Percentiles rank a stretch among this genome's conserved stretches.
Evolutionary conservation across 2,113 vertebrate species (phyloP).

Genomic region (Potamarius usumacintae): DNA sequence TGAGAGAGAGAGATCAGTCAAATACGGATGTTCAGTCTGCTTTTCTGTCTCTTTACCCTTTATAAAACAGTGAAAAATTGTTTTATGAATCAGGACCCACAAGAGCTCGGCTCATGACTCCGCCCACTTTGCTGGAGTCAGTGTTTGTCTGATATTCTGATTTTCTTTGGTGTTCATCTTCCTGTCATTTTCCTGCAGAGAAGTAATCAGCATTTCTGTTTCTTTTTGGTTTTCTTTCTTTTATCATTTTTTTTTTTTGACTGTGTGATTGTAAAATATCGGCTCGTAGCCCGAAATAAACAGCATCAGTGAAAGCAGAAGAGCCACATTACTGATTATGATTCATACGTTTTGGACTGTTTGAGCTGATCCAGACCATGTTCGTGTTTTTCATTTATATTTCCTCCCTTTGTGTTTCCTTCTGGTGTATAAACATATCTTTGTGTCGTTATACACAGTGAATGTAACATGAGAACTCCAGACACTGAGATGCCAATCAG

Average conservation of each 20-base stretch:
- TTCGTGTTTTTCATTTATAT: conserved; percentile 44
- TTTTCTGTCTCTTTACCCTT: conserved; percentile 33
- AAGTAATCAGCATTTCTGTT: conserved; percentile 1
- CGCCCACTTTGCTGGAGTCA: conserved; percentile 1
- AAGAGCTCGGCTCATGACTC: background rate
- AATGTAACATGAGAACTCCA: conserved; percentile 31
- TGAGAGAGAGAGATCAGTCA: conserved; percentile 11
- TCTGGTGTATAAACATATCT: conserved; percentile 33
- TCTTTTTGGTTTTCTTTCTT: background rate
- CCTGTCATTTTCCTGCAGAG: background rate
- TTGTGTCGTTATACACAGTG: conserved; percentile 37
- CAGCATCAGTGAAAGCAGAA: conserved; percentile 1
- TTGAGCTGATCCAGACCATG: conserved; percentile 29
- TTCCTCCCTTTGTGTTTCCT: conserved; percentile 21
- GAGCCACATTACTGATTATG: conserved; percentile 15
- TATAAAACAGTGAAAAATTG: conserved; percentile 27
- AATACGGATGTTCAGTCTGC: conserved; percentile 38
- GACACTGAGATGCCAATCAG: conserved; percentile 37
- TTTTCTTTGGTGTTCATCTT: conserved; percentile 22
- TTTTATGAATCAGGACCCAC: conserved; percentile 4
- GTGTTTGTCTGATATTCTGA: conserved; percentile 8
- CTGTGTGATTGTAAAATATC: conserved; percentile 13
- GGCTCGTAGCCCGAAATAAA: background rate
- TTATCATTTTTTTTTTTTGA: background rate
- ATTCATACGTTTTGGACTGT: conserved; percentile 28